Evolutionary conservation across 2,113 vertebrate genomes (phyloP), one percentile per base, ranked within the genome.

Genomic region (Scalopus aquaticus): DNA sequence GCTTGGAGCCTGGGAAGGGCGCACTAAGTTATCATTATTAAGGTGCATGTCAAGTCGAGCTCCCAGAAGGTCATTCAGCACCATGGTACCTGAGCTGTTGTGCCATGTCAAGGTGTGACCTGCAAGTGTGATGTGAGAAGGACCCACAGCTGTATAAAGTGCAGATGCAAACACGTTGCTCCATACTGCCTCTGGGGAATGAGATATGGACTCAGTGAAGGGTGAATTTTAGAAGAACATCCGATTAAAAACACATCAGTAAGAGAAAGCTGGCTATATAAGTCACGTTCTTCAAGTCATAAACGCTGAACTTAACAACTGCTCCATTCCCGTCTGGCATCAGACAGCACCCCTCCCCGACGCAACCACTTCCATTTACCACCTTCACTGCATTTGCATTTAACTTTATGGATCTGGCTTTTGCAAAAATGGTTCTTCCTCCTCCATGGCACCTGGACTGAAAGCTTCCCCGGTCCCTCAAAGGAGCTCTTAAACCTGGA

Each of bases 231-330:
- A 79, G 80, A 96, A 96, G 91, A 95, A 84, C 73, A 92, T 79
- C 90, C 2, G 35, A 95, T 97, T 97, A 96, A 96, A 97, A 97
- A 85, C 95, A 92, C 90, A 97, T 96, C 95, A 95, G 73, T 39
- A 88, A 96, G 88, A 92, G 90, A 90, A 95, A 97, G 72, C 90
- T 76, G 92, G 62, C 89, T 95, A 62, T 90, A 54, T 76, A 67
- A 96, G 95, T 96, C 94, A 85, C 6, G 32, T 87, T 96, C 86
- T 67, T 90, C 72, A 82, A 93, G 88, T 74, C 92, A 82, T 90
- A 95, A 97, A 93, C 72, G 72, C 78, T 86, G 90, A 95, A 76
- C 84, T 76, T 90, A 70, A 84, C 78, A 78, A 89, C 37, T 12
- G 49, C 39, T 94, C 87, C 19, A 13, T 26, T 17, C 44, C 56